Percentiles rank a stretch among this genome's conserved stretches.
These are phyloP conservation scores for Aramus guarauna DNA, from an alignment of 2,113 vertebrate genomes.

Conservation along the genomic window DNA sequence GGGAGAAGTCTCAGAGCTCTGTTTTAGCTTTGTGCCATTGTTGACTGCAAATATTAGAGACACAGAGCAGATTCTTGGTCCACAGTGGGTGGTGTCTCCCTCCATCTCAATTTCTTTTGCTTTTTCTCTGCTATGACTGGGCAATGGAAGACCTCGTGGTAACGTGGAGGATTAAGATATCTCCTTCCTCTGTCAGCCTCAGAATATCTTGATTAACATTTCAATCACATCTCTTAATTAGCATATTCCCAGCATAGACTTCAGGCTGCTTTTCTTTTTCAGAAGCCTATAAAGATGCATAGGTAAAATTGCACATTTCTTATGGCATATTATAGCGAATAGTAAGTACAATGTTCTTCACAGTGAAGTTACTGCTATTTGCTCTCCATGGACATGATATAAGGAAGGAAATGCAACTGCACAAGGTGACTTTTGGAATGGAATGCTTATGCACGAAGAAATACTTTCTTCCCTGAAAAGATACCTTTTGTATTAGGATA, in stretches of 20 bases:
- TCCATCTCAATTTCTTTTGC: not conserved
- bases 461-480: not conserved
- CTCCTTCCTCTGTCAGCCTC: not conserved
- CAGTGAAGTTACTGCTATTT: not conserved
- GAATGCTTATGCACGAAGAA: not conserved
- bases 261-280: not conserved
- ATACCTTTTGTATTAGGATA: not conserved
- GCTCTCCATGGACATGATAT: not conserved
- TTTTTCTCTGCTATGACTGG: not conserved
- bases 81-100: not conserved
- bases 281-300: not conserved
- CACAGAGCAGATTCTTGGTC: not conserved
- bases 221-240: conserved; percentile 36
- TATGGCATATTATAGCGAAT: not conserved
- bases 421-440: not conserved
- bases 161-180: conserved; percentile 24
- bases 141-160: not conserved
- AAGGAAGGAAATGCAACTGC: not conserved
- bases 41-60: not conserved
- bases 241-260: not conserved
- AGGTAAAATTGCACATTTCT: not conserved
- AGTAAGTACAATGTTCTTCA: not conserved
- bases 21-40: not conserved
- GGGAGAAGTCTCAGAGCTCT: not conserved
- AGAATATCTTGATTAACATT: conserved; percentile 20